phyloP scores from a whole-genome alignment of 2,888 invertebrate genomes.

The Hirtodrosophila cameraria region DNA sequence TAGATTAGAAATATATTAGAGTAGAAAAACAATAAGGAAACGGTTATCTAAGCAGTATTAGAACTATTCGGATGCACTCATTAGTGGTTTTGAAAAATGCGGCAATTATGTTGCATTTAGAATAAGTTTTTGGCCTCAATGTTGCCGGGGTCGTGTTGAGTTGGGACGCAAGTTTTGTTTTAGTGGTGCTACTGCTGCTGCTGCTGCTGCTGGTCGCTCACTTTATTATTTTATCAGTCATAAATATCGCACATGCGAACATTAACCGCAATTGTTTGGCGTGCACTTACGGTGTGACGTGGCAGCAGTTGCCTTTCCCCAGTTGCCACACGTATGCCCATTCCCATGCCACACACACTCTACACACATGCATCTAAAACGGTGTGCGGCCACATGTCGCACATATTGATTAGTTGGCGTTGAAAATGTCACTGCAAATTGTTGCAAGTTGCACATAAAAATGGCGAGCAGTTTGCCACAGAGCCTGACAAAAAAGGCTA shows the following conservation, averaged over 20 bases:
- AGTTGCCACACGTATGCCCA: not conserved
- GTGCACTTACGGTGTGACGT: constrained; percentile 64
- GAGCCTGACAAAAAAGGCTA: constrained; percentile 32
- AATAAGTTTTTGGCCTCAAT: constrained; percentile 3
- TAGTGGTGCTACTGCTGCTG: too few relatives aligned
- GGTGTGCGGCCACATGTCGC: constrained; percentile 48
- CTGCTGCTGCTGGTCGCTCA: constrained; percentile 30
- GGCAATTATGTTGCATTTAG: constrained; percentile 7
- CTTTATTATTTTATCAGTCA: constrained; percentile 77
- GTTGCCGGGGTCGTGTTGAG: too few relatives aligned
- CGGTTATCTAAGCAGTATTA: too few relatives aligned
- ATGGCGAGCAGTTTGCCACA: constrained; percentile 18
- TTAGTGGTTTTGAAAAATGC: not conserved
- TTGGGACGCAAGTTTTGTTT: constrained; percentile 13
- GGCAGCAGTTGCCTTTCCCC: constrained; percentile 16
- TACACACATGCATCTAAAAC: not conserved
- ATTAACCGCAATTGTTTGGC: constrained; percentile 77
- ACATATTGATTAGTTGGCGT: constrained; percentile 77
- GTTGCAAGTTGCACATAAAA: constrained; percentile 62
- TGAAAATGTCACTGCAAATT: constrained; percentile 74
- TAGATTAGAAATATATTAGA: too few relatives aligned
- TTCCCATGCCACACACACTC: not conserved
- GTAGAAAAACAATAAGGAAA: too few relatives aligned
- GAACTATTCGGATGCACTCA: too few relatives aligned
- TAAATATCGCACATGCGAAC: constrained; percentile 72